Evolutionary conservation across 1,140 invertebrate genomes (phyloP).

Genomic region (Patella vulgata): DNA sequence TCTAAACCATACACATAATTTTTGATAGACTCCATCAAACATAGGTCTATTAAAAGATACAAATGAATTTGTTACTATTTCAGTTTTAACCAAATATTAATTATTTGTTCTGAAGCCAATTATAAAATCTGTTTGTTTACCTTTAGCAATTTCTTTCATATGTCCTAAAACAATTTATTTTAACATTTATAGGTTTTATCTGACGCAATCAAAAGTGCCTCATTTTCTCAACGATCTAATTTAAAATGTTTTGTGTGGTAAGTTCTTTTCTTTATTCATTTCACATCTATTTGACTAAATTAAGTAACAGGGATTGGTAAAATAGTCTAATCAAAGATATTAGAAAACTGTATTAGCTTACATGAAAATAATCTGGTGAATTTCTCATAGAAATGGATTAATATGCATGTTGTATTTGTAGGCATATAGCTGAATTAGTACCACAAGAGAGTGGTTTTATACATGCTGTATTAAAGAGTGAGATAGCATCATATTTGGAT

Average conservation of each 20-base stretch:
- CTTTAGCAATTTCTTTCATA: too few relatives aligned
- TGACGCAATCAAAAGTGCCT: conserved; percentile 49
- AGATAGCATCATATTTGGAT: conserved; percentile 49
- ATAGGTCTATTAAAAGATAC: too few relatives aligned
- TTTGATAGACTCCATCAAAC: too few relatives aligned
- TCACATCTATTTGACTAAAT: neutral
- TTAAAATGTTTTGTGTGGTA: conserved; percentile 59
- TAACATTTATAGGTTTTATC: conserved; percentile 47
- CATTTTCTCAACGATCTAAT: conserved; percentile 52
- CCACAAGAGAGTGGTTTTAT: conserved; percentile 47
- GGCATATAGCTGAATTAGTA: conserved; percentile 53
- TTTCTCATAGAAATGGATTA: neutral
- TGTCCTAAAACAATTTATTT: too few relatives aligned
- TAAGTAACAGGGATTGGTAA: neutral
- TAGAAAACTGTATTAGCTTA: neutral
- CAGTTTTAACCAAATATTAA: too few relatives aligned
- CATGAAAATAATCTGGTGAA: neutral
- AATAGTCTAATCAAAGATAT: neutral
- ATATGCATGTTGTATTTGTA: conserved; percentile 6
- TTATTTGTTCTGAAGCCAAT: too few relatives aligned
- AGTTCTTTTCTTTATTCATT: conserved; percentile 15
- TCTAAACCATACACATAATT: too few relatives aligned
- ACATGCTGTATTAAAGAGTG: conserved; percentile 43
- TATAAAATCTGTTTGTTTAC: too few relatives aligned
- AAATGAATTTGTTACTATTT: too few relatives aligned